Evolutionary conservation across 2,113 vertebrate species (phyloP), one percentile per base, ranked within the genome.

Genomic region (Saccopteryx bilineata): DNA sequence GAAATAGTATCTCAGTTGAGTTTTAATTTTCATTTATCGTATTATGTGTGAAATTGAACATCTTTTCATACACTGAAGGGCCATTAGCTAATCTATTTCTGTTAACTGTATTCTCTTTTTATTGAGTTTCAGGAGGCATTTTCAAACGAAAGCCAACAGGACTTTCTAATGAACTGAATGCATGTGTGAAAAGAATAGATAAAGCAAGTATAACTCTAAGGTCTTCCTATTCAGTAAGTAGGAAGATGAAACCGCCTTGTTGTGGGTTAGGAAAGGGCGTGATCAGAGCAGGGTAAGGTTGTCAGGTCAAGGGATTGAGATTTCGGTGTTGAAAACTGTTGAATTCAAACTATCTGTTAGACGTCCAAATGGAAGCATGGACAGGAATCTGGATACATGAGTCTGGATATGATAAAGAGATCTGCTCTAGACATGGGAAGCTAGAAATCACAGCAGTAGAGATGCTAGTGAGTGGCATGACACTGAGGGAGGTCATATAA

Each of bases 1-100:
- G 33, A 72, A 78, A 86, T 91, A 48, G 82, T 89, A 82, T 91
- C 65, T 89, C 92, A 48, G 39, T 69, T n/a, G 78, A 95, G 50
- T 78, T 90, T 81, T 87, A 89, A 76, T 95, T 94, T 96, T 94
- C 76, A 95, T 81, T 93, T 90, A 48, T 87, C 50, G 92, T 96
- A 87, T 90, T 90, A 68, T 91, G 63, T 88, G 74, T 92, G 72
- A 97, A 92, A 94, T 81, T 46, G 71, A 91, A 81, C 68, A 87
- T 94, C 94, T 92, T 91, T 95, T 76, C 63, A 33, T 87, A 76
- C 17, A n/a, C 60, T 76, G 48, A 92, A 97, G 76, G 46, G 14
- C 52, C 72, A 61, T 95, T 84, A 92, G 61, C 84, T 95, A 4
- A 91, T 94, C 63, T 88, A 58, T 48, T 95, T 90, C 60, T 87